Conservation (phyloP, 2,113 vertebrate species). For the Antigone vipio region DNA sequence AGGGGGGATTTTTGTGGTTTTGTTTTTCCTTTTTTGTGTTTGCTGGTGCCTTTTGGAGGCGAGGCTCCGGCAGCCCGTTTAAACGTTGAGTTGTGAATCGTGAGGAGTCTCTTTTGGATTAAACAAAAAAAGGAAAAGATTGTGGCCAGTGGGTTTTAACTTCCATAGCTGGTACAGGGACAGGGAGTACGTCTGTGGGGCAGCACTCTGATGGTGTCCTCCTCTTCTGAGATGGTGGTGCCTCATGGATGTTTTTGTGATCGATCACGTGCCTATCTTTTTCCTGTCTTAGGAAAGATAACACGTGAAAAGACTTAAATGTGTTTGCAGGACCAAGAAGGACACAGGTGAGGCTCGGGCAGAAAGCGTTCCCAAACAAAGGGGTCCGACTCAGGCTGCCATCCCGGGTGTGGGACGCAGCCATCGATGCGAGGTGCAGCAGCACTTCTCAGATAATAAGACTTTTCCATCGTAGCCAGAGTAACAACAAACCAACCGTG, state of each 20-base stretch:
- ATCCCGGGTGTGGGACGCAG: rapidly evolving
- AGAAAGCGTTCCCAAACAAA: not conserved
- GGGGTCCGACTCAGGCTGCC: not conserved
- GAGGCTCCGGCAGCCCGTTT: not conserved
- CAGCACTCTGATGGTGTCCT: not conserved
- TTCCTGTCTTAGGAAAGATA: not conserved
- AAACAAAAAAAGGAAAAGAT: not conserved
- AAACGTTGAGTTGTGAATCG: not conserved
- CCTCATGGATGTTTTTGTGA: not conserved
- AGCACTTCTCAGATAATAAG: not conserved
- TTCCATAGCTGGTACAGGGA: not conserved
- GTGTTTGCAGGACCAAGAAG: not conserved
- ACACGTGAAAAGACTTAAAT: rapidly evolving
- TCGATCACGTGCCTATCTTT: not conserved
- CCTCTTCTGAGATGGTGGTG: not conserved
- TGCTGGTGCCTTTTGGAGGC: constrained; percentile 2
- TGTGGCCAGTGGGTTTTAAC: not conserved
- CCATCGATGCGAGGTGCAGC: rapidly evolving
- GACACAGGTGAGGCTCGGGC: not conserved
- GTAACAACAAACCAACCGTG: not conserved
- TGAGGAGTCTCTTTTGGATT: not conserved
- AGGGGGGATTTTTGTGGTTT: not conserved
- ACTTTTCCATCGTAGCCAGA: not conserved
- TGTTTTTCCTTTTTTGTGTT: not conserved
- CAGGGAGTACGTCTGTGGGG: not conserved